Evolutionary conservation across 2,797 vertebrate genomes (phyloP).

Genomic region (Catamblyrhynchus diadema): DNA sequence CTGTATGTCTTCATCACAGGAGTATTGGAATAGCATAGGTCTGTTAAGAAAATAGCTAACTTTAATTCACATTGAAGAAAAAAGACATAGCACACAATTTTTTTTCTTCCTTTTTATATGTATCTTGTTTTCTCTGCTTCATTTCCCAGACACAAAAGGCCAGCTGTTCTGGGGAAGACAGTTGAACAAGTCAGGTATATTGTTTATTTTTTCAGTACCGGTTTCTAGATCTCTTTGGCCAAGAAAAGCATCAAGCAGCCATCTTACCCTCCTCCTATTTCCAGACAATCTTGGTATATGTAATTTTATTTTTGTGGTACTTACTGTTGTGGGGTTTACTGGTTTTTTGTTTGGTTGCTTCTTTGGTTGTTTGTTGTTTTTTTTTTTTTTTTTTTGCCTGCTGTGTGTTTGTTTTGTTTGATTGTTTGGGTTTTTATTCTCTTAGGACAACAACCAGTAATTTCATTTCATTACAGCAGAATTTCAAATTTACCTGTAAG

Average conservation of each 20-base stretch:
- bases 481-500: neutral
- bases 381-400: accelerated
- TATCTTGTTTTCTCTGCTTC: neutral
- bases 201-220: neutral
- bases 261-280: neutral
- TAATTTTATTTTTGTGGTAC: neutral
- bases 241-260: neutral
- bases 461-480: neutral
- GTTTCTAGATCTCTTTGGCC: neutral
- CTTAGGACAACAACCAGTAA: neutral
- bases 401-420: neutral
- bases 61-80: neutral
- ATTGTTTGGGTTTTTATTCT: neutral
- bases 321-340: neutral
- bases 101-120: neutral
- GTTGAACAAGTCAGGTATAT: neutral
- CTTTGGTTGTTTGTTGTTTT: neutral
- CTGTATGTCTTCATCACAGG: neutral
- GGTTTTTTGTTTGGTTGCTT: neutral
- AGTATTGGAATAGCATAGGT: neutral
- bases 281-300: neutral
- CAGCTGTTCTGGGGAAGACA: neutral
- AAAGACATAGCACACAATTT: neutral
- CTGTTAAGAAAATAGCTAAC: neutral
- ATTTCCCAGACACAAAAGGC: neutral